Evolutionary conservation across 2,888 invertebrate genomes (phyloP), one percentile per base, ranked within the genome.

Genomic region (Trichacis sp.): DNA sequence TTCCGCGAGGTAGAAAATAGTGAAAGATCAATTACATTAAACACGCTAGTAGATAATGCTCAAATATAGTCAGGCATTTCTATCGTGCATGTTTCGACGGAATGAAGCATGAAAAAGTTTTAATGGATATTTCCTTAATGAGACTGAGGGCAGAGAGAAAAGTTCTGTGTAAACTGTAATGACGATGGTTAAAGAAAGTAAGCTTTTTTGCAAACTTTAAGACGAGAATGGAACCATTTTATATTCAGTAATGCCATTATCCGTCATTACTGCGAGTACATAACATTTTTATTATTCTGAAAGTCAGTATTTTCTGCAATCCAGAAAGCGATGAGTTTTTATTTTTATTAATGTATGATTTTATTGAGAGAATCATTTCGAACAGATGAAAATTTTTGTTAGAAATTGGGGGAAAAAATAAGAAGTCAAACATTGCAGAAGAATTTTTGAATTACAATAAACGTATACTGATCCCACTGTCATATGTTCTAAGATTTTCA

Each of bases 21-120:
- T 48, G 17, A 54, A 55, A 55, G 61, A 61, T 55, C 61, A 61
- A 61, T 61, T 61, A 61, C 61, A 55, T 55, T 54, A 61, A 60
- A 60, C 54, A 53, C 54, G 49, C 47, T 49, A 54, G 53, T 54
- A 54, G 60, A 61, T 61, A 61, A 49, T 61, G 45, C 45, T 49
- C 49, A 36, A 53, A 54, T 54, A 38, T 49, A 61, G 60, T 55
- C 46, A 45, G 40, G 18, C 43, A 49, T 54, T 54, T 50, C 46
- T 30, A 54, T 45, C 51, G 55, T 61, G 61, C 51, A 51, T 51
- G 30, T 40, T 36, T 43, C 55, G 42, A 47, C 24, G 55, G 51
- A 61, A 61, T 55, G 51, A 61, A 61, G 61, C 47, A 61, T 51
- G 51, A 61, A 61, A 60, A 61, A 51, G 55, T 61, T 61, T 55